Evolutionary conservation across 2,888 invertebrate species (phyloP).

Genomic region (Cataglyphis rosenhaueri): DNA sequence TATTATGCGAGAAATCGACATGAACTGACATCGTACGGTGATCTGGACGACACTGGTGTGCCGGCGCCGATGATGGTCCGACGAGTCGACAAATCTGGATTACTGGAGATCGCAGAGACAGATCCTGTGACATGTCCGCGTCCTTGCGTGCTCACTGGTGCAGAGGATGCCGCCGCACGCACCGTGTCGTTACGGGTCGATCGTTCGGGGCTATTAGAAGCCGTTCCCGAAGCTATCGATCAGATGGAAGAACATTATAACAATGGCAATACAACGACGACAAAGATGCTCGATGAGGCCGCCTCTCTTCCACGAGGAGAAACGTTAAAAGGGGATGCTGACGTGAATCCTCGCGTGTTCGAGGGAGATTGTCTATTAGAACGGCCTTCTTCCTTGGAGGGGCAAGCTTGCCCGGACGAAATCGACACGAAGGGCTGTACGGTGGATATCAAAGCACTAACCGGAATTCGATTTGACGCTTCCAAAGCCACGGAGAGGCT

Average conservation of each 20-base stretch:
- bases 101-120: slow-evolving; percentile 79
- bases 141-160: slow-evolving; percentile 61
- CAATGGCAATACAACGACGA: slow-evolving; percentile 9
- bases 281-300: slow-evolving; percentile 28
- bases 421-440: background rate
- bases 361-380: slow-evolving; percentile 10
- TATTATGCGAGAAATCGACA: slow-evolving; percentile 50
- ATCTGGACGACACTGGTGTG: slow-evolving; percentile 67
- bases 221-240: slow-evolving; percentile 82
- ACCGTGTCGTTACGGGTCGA: slow-evolving; percentile 77
- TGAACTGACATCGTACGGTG: slow-evolving; percentile 50
- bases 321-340: slow-evolving; percentile 22
- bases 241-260: slow-evolving; percentile 58
- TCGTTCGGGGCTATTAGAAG: slow-evolving; percentile 80
- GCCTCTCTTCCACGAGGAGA: background rate
- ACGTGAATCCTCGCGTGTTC: slow-evolving; percentile 35
- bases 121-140: slow-evolving; percentile 62
- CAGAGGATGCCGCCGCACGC: slow-evolving; percentile 65
- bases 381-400: slow-evolving; percentile 43
- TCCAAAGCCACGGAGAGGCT: slow-evolving; percentile 47
- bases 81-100: slow-evolving; percentile 82
- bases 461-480: slow-evolving; percentile 7
- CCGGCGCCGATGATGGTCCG: slow-evolving; percentile 75
- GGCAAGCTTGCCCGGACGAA: slow-evolving; percentile 19
- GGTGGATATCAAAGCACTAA: slow-evolving; percentile 8